Base-by-base conservation (phyloP, 2,797 vertebrate genomes). In the Remorina albescens region DNA sequence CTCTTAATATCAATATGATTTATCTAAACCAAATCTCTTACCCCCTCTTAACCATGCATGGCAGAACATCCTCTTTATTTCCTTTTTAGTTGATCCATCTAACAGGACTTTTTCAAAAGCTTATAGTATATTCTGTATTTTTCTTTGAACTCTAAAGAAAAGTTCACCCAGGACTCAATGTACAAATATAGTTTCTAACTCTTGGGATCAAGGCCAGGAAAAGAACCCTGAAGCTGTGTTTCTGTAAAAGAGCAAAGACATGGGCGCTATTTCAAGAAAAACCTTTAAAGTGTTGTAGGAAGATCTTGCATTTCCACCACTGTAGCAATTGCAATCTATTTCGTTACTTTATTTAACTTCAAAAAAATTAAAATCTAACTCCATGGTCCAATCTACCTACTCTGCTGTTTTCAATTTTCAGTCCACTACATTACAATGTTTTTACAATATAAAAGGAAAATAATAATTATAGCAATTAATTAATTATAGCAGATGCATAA, bases 151-250 rank as follows among this genome's bases (percentile, higher is more conserved):
- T 55, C 25, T 71, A 28, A 67, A 76, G 65, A 86, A 37, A 18
- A 50, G 34, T 80, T 76, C 11, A 12, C 10, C 49, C 57, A 74
- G 54, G 49, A 56, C 30, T 53, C 23, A 49, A 23, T n/a, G 16
- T 56, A 71, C 39, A 73, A 59, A 82, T 71, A 50, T 30, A 67
- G 46, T 74, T 73, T 73, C 53, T 76, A 41, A 50, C 73, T 84
- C 54, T 21, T 50, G 72, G 80, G 79, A 65, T 74, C 67, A 51
- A 26, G 55, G 68, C 49, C 44, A n/a, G 76, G 19, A 83, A 37
- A 80, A 84, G 62, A 2, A 73, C 69, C 85, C 69, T 51, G 51
- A 67, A 78, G 80, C 83, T 76, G 30, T 37, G 55, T 75, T 67
- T 80, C 74, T 83, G 46, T 42, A 61, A 50, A 59, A 13, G 26